Evolutionary conservation across 2,113 vertebrate genomes (phyloP), one percentile per base, ranked within the genome.

Genomic region (Toxostoma redivivum): DNA sequence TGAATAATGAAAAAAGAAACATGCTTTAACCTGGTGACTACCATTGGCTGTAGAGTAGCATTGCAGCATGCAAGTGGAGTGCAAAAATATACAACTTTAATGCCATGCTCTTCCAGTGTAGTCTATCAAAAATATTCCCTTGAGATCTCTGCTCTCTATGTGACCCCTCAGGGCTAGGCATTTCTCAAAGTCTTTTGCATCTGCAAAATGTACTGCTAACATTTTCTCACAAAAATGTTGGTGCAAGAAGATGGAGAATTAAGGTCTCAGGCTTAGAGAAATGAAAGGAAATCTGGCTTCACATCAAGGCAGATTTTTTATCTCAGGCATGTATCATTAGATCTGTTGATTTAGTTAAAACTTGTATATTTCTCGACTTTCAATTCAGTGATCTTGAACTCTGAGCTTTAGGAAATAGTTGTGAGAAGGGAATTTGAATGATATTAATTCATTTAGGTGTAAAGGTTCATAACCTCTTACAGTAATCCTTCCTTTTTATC

Each of bases 311-410:
- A 57, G 20, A 64, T 33, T 86, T 86, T 89, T 92, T 73, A 86
- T 82, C 53, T 78, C 3, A 0, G 38, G 42, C 25, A 80, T 40
- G 5, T 47, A n/a, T 71, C 61, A 42, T 79, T 79, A 78, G 40
- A 76, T 73, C 65, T 57, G 53, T 56, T 81, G 65, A 35, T 79
- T 95, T 89, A 84, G 86, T 92, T 92, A 91, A 91, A 91, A 87
- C 35, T 88, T 94, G 1, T 71, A 5, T 28, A 27, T 91, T 92
- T 86, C 61, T 74, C 69, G 89, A 56, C 70, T 89, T 94, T 89
- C 16, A 37, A 31, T 64, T 64, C 25, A 51, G 15, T 64, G 17
- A 64, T 81, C 47, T 66, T 58, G 65, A 91, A 67, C 56, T 73
- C 70, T 25, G 65, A 78, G 47, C 56, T 85, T 65, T 61, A 82